Conservation (phyloP, 2,888 invertebrate genomes). For the Dicranocentrus wangi region DNA sequence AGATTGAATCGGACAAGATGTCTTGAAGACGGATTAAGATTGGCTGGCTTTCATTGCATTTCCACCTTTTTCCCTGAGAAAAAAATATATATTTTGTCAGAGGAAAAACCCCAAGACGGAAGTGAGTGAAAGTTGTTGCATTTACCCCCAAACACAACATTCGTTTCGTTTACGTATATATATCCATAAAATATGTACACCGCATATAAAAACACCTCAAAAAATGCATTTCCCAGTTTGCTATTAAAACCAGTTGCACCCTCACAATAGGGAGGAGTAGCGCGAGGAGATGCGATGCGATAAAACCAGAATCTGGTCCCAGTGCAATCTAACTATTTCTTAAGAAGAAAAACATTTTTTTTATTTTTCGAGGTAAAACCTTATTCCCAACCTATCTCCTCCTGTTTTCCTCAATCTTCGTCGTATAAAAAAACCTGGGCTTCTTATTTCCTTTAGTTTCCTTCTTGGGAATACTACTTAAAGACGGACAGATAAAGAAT, state of each 20-base stretch:
- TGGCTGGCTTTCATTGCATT: conserved; percentile 53
- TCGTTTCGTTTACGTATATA: background rate
- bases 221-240: background rate
- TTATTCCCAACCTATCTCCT: no score
- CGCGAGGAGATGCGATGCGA: conserved; percentile 16
- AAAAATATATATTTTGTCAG: conserved; percentile 5
- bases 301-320: conserved; percentile 44
- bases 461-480: background rate
- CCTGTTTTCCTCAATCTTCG: no score
- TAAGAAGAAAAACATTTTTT: background rate
- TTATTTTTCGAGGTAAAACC: no score
- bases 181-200: background rate
- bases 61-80: conserved; percentile 10
- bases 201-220: no score
- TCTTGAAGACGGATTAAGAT: conserved; percentile 63
- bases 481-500: background rate
- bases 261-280: no score
- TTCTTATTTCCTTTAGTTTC: background rate
- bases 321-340: conserved; percentile 23
- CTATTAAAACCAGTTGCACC: background rate
- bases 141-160: background rate
- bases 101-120: background rate
- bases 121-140: conserved; percentile 38
- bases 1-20: conserved; percentile 63
- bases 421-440: no score